A percentile compares a stretch with the other conserved stretches of the same genome.
Evolutionary conservation across 2,888 invertebrate species (phyloP).

Genomic region (Zygaena filipendulae): DNA sequence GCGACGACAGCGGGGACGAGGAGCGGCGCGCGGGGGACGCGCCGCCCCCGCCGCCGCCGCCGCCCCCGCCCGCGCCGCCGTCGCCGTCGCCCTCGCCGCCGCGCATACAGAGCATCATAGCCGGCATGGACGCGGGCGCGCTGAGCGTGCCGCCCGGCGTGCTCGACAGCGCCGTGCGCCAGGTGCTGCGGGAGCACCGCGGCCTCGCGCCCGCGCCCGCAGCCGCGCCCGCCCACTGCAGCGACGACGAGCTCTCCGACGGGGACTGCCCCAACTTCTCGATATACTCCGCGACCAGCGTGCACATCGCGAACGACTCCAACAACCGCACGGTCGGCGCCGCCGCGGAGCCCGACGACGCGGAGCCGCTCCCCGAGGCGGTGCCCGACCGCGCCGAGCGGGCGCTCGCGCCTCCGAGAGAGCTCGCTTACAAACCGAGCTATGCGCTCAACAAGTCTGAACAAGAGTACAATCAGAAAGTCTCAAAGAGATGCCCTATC

Average conservation of each 20-base stretch:
- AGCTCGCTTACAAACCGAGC: conserved; percentile 6
- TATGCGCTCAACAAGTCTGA: conserved; percentile 20
- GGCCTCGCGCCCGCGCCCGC: conserved; percentile 25
- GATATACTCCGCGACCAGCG: conserved; percentile 84
- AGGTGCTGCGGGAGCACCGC: conserved; percentile 45
- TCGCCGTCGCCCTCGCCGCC: conserved; percentile 11
- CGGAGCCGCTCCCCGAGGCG: conserved; percentile 31
- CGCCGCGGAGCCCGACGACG: conserved; percentile 18
- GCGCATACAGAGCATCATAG: conserved; percentile 25
- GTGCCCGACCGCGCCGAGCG: conserved; percentile 26
- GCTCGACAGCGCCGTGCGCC: conserved; percentile 43
- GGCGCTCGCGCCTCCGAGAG: conserved; percentile 12
- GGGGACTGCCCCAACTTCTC: conserved; percentile 88
- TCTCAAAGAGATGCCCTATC: conserved; percentile 47
- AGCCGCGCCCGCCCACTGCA: conserved; percentile 22
- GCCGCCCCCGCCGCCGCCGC: conserved; percentile 7
- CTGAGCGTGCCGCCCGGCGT: conserved; percentile 30
- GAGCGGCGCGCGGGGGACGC: conserved; percentile 9
- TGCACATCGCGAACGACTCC: conserved; percentile 73
- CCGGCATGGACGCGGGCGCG: conserved; percentile 26
- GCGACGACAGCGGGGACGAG: conserved; percentile 39
- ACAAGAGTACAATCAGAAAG: conserved; percentile 42
- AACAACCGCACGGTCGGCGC: conserved; percentile 18
- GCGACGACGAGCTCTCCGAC: conserved; percentile 60
- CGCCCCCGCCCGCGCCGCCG: conserved; percentile 2